Evolutionary conservation across 2,797 vertebrate genomes (phyloP).

Genomic region (Moxostoma hubbsi): DNA sequence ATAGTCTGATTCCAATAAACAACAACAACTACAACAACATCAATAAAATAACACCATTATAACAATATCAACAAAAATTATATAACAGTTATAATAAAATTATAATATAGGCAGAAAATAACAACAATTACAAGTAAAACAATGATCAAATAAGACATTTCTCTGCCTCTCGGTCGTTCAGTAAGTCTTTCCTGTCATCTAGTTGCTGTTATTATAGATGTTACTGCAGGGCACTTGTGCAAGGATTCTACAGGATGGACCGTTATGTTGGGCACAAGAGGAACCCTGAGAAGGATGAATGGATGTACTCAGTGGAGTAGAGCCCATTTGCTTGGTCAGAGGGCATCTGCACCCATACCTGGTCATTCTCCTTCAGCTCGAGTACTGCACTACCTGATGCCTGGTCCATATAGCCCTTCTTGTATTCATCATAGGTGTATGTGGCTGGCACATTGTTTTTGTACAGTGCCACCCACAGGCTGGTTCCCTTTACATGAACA

Average conservation of each 20-base stretch:
- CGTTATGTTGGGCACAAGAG: conserved; percentile 98
- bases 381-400: conserved; percentile 97
- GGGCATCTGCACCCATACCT: conserved; percentile 98
- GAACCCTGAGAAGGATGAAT: conserved; percentile 98
- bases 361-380: conserved; percentile 95
- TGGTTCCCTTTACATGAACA: conserved; percentile 97
- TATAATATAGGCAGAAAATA: conserved; percentile 77
- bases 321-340: conserved; percentile 98
- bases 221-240: conserved; percentile 67
- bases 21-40: conserved; percentile 68
- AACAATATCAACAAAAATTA: conserved; percentile 72
- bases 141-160: conserved; percentile 74
- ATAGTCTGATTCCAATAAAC: conserved; percentile 75
- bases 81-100: conserved; percentile 80
- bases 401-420: conserved; percentile 99
- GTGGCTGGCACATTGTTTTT: conserved; percentile 99
- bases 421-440: conserved; percentile 99
- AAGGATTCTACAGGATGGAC: conserved; percentile 59
- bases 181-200: conserved; percentile 71
- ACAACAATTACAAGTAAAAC: conserved; percentile 63
- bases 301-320: conserved; percentile 98
- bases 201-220: conserved; percentile 63
- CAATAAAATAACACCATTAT: conserved; percentile 70
- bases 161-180: conserved; percentile 70
- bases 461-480: conserved; percentile 97